Base-by-base conservation (phyloP, 35 echinoderm and acorn worm genomes). In the Apostichopus parvimensis region DNA sequence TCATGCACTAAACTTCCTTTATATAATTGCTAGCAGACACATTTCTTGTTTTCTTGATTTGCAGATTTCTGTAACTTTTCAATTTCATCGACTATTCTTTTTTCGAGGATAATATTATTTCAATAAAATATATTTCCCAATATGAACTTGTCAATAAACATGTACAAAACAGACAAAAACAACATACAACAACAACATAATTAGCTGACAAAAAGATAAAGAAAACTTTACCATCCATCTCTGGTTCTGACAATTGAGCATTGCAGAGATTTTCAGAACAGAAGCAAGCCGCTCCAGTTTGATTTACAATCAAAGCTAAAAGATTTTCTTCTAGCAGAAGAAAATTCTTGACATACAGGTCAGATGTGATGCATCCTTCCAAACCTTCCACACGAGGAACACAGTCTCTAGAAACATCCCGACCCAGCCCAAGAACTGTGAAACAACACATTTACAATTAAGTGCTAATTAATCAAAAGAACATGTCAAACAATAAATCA, bases 231-330 rank as follows among this genome's bases (percentile, higher is more conserved):
- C 78, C 78, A 34, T 45, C 78, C 1, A 54, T 54, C 34, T 45
- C 8, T 82, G 79, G 79, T 82, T 82, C 79, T 34, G 10, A 54
- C 45, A 84, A 59, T 60, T 60, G 13, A 59, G 11, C 17, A 59
- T 84, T 84, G 57, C 81, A 84, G 7, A 84, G 6, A 15, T 59
- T 9, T 56, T 52, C 57, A 21, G 81, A 84, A 15, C 81, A 84
- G 56, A 84, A 84, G 14, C 81, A 84, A 2, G 81, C 81, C 11
- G 56, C 57, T 58, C 81, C 81, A 55, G 54, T 84, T 22, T 59
- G 54, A 9, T 52, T 54, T 5, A 22, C 54, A 2, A 84, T 59
- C 6, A 22, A 5, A 0, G 6, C 9, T 13, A 56, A 8, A 15
- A 84, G 34, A 45, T 45, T 4, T 45, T 45, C 34, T 82, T 15